phyloP scores from a whole-genome alignment of 2,797 vertebrate species.

The Spea hammondii region DNA sequence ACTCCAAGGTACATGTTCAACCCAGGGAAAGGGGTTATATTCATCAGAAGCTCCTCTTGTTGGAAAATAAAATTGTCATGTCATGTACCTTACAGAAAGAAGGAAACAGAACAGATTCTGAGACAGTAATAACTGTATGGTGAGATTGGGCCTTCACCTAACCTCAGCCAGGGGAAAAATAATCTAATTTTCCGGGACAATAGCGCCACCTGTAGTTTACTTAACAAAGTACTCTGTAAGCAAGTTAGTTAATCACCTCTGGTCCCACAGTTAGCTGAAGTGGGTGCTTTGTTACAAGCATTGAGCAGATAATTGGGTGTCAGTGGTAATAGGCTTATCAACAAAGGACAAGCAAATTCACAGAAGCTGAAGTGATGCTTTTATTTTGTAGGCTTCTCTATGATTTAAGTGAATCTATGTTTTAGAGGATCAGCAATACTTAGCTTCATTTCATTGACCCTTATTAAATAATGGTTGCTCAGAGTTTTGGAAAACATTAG shows the following conservation, averaged over 20 bases:
- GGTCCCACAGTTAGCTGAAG: neutral
- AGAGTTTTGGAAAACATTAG: no score
- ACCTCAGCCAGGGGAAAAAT: neutral
- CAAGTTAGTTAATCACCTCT: slow-evolving; percentile 10
- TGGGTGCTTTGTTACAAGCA: neutral
- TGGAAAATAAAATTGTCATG: slow-evolving; percentile 33
- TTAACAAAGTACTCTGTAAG: neutral
- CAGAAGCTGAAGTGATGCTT: neutral
- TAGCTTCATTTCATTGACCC: neutral
- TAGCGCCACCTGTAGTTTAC: slow-evolving; percentile 36
- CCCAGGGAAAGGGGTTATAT: slow-evolving; percentile 26
- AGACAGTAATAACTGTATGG: slow-evolving; percentile 21
- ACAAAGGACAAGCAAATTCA: neutral
- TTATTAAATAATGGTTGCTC: no score
- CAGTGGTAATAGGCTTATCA: slow-evolving; percentile 4
- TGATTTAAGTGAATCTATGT: neutral
- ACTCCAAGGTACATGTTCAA: slow-evolving; percentile 15
- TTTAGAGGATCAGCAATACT: neutral
- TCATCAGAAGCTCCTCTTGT: slow-evolving; percentile 31
- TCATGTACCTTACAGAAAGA: slow-evolving; percentile 4
- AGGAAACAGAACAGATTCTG: slow-evolving; percentile 12
- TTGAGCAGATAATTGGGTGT: slow-evolving; percentile 1
- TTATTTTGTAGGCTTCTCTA: neutral
- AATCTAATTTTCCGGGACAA: slow-evolving; percentile 1
- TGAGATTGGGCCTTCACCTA: neutral